phyloP scores from a whole-genome alignment of 2,888 invertebrate species.

The Pyralis farinalis region DNA sequence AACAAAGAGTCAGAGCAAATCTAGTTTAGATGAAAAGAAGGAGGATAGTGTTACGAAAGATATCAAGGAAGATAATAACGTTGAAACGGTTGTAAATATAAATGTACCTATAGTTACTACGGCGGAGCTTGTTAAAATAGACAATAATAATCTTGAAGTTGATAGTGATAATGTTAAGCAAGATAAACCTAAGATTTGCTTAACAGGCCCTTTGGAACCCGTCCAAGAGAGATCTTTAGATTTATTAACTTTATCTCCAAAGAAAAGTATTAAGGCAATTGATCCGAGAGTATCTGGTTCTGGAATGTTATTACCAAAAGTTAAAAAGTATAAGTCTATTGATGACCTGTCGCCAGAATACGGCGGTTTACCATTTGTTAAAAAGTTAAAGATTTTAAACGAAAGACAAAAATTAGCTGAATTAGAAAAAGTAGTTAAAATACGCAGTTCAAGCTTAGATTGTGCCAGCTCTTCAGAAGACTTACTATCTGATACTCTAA shows the following conservation, averaged over 20 bases:
- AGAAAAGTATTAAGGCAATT: constrained; percentile 42
- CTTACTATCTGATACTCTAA: constrained; percentile 80
- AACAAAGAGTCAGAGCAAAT: constrained; percentile 61
- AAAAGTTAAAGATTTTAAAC: constrained; percentile 93
- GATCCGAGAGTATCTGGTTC: constrained; percentile 40
- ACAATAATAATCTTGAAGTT: constrained; percentile 68
- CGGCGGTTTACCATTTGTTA: constrained; percentile 92
- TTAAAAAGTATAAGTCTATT: constrained; percentile 90
- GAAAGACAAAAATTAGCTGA: constrained; percentile 93
- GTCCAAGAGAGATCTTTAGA: constrained; percentile 70
- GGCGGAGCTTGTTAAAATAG: constrained; percentile 72
- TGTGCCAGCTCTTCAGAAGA: constrained; percentile 83
- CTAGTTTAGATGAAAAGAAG: constrained; percentile 55
- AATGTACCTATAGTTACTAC: constrained; percentile 62
- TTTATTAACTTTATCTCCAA: constrained; percentile 65
- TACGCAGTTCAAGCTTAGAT: constrained; percentile 90
- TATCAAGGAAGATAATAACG: constrained; percentile 28
- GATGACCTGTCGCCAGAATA: constrained; percentile 94
- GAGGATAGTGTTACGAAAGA: constrained; percentile 41
- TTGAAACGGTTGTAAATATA: constrained; percentile 51
- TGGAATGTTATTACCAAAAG: constrained; percentile 56
- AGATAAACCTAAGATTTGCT: constrained; percentile 64
- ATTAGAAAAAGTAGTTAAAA: constrained; percentile 87
- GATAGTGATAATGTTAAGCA: constrained; percentile 53
- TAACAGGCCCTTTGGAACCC: constrained; percentile 68